Base-by-base conservation (phyloP, 2,888 invertebrate species). In the Penaeus monodon region DNA sequence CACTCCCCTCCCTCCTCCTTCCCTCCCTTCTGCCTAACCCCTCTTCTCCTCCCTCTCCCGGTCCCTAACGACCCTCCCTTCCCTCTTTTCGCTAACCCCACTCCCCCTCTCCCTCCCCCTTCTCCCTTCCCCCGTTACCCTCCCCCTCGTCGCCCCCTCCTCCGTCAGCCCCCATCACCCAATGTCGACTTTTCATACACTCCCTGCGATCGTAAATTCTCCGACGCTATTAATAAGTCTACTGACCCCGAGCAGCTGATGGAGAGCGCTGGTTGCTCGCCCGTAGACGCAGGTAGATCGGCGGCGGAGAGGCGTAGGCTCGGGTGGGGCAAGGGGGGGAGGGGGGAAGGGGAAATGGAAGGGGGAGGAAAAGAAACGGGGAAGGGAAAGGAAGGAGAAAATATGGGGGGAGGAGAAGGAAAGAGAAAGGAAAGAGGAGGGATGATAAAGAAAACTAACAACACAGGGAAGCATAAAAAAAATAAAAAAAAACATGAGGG, bases 221-320 rank as follows among this genome's bases (percentile, higher is more conserved):
- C 57, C 17, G 57, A 57, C 57, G 57, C 57, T 57, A 57, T 57
- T 57, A 57, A 57, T 57, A 57, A 57, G 57, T 57, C 57, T 57
- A 57, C 57, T 78, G 63, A 64, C 64, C 57, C 64, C 78, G 78
- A 57, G 63, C 29, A 29, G 78, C 78, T 64, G 78, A 57, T 64
- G 78, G 63, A 57, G 64, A 22, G 57, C 27, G 63, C 78, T 24
- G 22, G 29, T 33, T 29, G 27, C 78, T 22, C 29, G 63, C 29
- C 24, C 78, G 64, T 64, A 63, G 33, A 57, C 29, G 78, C 64
- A 20, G 64, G 64, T 22, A 64, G 57, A 29, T 64, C 24, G 64
- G 63, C 78, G 27, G 20, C 29, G 78, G 22, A 33, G 63, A 64
- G 74, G 38, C 22, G 74, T 27, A 74, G 29, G 74, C 22, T 17